phyloP scores from a whole-genome alignment of 2,113 vertebrate genomes.

The Probosciger aterrimus region DNA sequence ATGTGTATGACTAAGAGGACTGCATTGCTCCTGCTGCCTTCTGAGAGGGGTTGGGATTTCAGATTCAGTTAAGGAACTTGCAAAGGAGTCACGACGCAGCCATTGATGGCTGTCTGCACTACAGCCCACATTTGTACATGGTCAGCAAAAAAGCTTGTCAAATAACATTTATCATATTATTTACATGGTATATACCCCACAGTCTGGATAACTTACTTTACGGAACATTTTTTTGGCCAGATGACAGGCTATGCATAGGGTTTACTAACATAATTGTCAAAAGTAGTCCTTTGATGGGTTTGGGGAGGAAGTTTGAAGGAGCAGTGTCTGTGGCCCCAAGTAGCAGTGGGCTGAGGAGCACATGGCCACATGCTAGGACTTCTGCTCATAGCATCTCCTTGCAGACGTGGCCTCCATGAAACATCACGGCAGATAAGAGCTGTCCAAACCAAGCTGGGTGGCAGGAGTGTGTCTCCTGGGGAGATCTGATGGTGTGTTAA shows the following conservation, averaged over 20 bases:
- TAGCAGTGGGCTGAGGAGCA: neutral
- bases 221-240: neutral
- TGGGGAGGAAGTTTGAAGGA: neutral
- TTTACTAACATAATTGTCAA: neutral
- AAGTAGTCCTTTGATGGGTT: neutral
- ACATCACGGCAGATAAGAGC: neutral
- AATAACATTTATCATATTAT: neutral
- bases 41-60: neutral
- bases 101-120: accelerated
- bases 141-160: neutral
- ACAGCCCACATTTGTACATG: neutral
- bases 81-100: neutral
- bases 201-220: neutral
- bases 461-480: neutral
- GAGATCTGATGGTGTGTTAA: neutral
- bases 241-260: neutral
- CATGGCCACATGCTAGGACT: accelerated
- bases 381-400: neutral
- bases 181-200: neutral
- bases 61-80: neutral
- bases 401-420: neutral
- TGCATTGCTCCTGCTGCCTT: neutral
- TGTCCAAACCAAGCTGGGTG: neutral
- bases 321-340: neutral
- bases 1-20: accelerated